Evolutionary conservation across 2,888 invertebrate genomes (phyloP).

Genomic region (Xylota sylvarum): DNA sequence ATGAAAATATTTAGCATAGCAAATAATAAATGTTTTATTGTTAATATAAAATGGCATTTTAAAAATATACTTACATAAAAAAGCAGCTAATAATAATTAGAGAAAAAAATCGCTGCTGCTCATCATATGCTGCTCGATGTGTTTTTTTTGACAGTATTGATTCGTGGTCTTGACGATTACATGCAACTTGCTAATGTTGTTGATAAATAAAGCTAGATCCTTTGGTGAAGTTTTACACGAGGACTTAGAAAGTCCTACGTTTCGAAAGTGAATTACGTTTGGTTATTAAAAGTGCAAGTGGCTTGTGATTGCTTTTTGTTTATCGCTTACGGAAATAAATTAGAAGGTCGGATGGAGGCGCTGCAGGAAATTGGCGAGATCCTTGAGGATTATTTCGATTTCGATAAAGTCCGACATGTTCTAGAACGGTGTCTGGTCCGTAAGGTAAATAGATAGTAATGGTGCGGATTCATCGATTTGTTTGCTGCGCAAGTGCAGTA

Average conservation of each 20-base stretch:
- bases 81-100: neutral
- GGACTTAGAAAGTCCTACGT: neutral
- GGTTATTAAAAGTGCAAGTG: neutral
- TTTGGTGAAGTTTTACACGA: neutral
- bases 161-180: neutral
- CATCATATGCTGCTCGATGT: neutral
- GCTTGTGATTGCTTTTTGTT: neutral
- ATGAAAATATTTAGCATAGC: slow-evolving; percentile 2
- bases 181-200: neutral
- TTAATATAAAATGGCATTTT: neutral
- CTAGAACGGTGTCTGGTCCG: neutral
- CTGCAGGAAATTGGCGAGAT: neutral
- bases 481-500: neutral
- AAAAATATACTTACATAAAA: neutral
- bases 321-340: neutral
- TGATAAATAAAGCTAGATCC: neutral
- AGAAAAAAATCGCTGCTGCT: neutral
- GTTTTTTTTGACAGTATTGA: neutral
- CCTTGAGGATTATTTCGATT: neutral
- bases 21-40: slow-evolving; percentile 1
- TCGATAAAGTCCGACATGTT: slow-evolving; percentile 8
- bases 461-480: neutral
- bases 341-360: neutral
- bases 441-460: neutral
- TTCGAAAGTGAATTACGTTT: neutral